Conservation (phyloP, 2,797 vertebrate genomes). For the Myotis planiceps region DNA sequence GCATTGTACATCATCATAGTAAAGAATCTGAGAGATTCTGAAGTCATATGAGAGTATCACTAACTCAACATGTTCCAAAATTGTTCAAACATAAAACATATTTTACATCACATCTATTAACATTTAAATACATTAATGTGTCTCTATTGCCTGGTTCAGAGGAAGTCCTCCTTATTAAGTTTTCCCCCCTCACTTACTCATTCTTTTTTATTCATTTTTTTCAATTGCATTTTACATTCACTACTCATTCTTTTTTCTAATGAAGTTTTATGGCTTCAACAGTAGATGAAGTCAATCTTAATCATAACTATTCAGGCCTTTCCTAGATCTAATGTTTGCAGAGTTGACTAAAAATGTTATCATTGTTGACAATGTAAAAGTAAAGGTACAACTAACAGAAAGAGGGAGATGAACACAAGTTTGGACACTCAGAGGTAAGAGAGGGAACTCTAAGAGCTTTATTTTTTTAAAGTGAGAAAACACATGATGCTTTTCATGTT, state of each 20-base stretch:
- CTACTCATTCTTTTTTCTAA: not conserved
- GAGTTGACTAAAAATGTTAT: not conserved
- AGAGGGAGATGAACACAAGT: not conserved
- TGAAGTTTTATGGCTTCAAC: not conserved
- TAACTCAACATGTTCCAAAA: not conserved
- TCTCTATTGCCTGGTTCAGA: not conserved
- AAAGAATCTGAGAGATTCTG: not conserved
- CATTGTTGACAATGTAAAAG: not conserved
- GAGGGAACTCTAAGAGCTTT: not conserved
- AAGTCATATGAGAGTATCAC: not conserved
- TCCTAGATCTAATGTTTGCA: not conserved
- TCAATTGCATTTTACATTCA: not conserved
- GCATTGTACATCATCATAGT: not conserved
- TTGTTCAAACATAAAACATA: not conserved
- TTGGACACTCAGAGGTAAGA: not conserved
- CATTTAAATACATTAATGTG: not conserved
- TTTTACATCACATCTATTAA: not conserved
- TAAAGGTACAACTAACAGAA: not conserved
- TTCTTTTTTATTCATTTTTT: not conserved
- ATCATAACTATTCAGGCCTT: not conserved
- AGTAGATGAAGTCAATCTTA: not conserved
- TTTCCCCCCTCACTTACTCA: not conserved
- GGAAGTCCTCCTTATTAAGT: not conserved
- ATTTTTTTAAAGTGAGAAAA: not conserved
- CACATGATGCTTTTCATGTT: not conserved